Base-by-base conservation (phyloP, 1,140 invertebrate genomes). In the Littorina saxatilis region DNA sequence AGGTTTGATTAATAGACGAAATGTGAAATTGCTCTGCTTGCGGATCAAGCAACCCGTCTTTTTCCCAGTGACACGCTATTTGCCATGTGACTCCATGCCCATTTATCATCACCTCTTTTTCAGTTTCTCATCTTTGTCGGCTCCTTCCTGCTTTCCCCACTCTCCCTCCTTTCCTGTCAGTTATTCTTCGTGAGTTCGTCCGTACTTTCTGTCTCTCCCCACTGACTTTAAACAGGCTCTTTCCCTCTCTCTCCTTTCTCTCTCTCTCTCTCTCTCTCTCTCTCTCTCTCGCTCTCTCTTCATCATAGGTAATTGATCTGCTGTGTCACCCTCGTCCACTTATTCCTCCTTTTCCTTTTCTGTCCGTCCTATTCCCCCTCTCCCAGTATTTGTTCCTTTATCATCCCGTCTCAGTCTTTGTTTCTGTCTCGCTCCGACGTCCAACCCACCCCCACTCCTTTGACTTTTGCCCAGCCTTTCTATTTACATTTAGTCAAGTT, bases 71-170 rank as follows among this genome's bases (percentile, higher is more conserved):
- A 68, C 66, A 68, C 39, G 66, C 66, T 35, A 68, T 68, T 68
- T 68, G 66, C 32, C 66, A 39, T 32, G 32, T 68, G 66, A 68
- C 66, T 68, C 27, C 35, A n/a, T 68, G 66, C 66, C 35, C 66
- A 68, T 68, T 68, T 68, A 68, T 68, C 66, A 35, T 68, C 66
- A 23, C 66, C 37, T 68, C 66, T 68, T 68, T 35, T 35, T 68
- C 35, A 20, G 35, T 35, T 35, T 4, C 20, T 39, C 35, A 23
- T 17, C 32, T 32, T n/a, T 61, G 55, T 32, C 37, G 75, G 20
- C 27, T 20, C 4, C 27, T 11, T 47, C 4, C 43, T n/a, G 15
- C 17, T 23, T 17, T 55, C 50, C 47, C 52, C 35, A n/a, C 39
- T n/a, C 37, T 1, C 37, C 39, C 58, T 23, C 27, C 37, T 9